A percentile compares a stretch with the other conserved stretches of the same genome.
phyloP scores from a whole-genome alignment of 2,888 invertebrate genomes.

The Spisula solida region DNA sequence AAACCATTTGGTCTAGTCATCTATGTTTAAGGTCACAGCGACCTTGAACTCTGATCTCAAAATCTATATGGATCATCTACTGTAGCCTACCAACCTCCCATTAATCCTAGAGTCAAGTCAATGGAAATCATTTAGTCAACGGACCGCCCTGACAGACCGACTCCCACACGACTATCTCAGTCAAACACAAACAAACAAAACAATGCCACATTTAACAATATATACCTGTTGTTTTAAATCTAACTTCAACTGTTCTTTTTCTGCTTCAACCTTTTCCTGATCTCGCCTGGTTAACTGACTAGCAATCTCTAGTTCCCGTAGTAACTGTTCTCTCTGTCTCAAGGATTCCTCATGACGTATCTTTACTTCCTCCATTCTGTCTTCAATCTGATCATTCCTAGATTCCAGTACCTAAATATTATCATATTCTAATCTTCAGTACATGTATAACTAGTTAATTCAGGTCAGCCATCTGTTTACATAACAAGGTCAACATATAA shows the following conservation, averaged over 20 bases:
- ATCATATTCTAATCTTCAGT: neutral
- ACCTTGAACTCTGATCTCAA: too few relatives aligned
- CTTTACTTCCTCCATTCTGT: slow-evolving; percentile 81
- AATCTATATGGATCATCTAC: too few relatives aligned
- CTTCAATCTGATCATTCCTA: slow-evolving; percentile 84
- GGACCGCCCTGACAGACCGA: too few relatives aligned
- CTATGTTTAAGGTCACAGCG: too few relatives aligned
- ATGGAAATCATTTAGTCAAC: too few relatives aligned
- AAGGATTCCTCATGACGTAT: slow-evolving; percentile 85
- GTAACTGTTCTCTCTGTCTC: slow-evolving; percentile 84
- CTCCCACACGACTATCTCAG: too few relatives aligned
- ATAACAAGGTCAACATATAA: too few relatives aligned
- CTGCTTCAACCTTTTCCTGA: slow-evolving; percentile 78
- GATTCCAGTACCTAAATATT: slow-evolving; percentile 83
- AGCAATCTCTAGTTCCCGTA: slow-evolving; percentile 86
- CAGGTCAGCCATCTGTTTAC: too few relatives aligned
- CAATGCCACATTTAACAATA: neutral
- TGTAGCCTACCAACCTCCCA: too few relatives aligned
- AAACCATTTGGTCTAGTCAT: too few relatives aligned
- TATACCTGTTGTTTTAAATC: slow-evolving; percentile 85
- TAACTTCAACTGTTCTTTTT: slow-evolving; percentile 77
- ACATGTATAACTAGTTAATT: neutral
- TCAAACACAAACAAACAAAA: too few relatives aligned
- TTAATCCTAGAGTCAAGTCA: too few relatives aligned
- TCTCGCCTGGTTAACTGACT: slow-evolving; percentile 85